phyloP scores from a whole-genome alignment of 64 coral and sea anemone species.

The Stichodactyla mertensii region DNA sequence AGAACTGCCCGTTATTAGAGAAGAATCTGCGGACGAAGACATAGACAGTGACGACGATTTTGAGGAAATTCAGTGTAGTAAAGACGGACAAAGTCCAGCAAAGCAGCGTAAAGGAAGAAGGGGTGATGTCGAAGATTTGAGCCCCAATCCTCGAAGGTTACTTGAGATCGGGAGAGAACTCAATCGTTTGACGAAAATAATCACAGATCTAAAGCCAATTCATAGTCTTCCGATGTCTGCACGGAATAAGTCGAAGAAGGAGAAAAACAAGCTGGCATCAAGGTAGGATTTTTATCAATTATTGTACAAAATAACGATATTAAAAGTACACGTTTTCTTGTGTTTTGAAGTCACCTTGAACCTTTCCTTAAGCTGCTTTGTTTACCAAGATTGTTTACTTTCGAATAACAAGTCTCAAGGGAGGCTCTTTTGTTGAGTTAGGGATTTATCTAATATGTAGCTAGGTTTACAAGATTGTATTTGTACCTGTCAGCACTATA shows the following conservation, averaged over 20 bases:
- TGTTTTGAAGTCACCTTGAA: neutral
- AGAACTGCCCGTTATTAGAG: slow-evolving; percentile 17
- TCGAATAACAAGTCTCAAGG: neutral
- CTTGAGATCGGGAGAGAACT: slow-evolving; percentile 87
- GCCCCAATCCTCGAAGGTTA: slow-evolving; percentile 85
- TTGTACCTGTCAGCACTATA: neutral
- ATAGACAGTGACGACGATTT: slow-evolving; percentile 89
- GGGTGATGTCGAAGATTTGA: slow-evolving; percentile 84
- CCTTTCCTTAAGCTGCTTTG: neutral
- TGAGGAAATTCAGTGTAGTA: slow-evolving; percentile 49
- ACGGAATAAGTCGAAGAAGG: slow-evolving; percentile 87
- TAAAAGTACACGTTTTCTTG: neutral
- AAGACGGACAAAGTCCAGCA: slow-evolving; percentile 38
- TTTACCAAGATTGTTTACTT: neutral
- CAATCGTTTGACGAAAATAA: slow-evolving; percentile 79
- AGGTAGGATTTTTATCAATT: slow-evolving; percentile 48
- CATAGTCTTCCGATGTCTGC: slow-evolving; percentile 82
- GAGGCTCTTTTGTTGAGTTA: neutral
- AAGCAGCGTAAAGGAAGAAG: slow-evolving; percentile 82
- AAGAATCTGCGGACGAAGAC: slow-evolving; percentile 87
- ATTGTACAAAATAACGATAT: neutral
- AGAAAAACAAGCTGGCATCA: slow-evolving; percentile 99
- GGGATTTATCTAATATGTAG: neutral
- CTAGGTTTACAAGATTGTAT: neutral
- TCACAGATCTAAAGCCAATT: slow-evolving; percentile 92